Evolutionary conservation across 2,113 vertebrate species (phyloP).

Genomic region (Vulpes vulpes): DNA sequence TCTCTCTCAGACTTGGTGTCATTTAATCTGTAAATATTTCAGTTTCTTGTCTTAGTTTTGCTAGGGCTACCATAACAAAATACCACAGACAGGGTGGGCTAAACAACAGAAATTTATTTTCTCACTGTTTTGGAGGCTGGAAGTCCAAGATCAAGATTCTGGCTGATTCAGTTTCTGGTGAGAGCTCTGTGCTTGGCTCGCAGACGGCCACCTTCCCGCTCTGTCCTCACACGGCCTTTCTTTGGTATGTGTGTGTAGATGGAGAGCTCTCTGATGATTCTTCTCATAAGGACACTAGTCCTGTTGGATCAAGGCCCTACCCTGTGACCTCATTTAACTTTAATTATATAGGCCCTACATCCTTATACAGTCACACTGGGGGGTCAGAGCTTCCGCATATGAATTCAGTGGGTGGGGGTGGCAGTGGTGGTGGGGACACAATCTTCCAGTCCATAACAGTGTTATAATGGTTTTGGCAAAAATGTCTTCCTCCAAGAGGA

Average conservation of each 20-base stretch:
- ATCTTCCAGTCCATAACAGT: neutral
- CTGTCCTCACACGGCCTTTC: too few relatives aligned
- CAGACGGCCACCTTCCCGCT: fast-evolving
- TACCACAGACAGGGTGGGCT: neutral
- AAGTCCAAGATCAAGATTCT: neutral
- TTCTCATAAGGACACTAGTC: neutral
- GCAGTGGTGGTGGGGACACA: too few relatives aligned
- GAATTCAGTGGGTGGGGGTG: neutral
- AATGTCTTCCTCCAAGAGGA: neutral
- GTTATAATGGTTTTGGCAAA: neutral
- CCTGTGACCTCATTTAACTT: neutral
- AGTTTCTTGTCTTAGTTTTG: neutral
- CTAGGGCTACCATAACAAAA: neutral
- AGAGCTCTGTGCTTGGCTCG: neutral
- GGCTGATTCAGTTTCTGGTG: neutral
- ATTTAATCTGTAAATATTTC: neutral
- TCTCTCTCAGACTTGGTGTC: neutral
- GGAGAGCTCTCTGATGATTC: too few relatives aligned
- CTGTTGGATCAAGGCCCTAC: neutral
- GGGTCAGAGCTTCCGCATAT: neutral
- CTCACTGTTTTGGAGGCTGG: neutral
- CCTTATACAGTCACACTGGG: neutral
- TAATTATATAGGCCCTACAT: neutral
- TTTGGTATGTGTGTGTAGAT: fast-evolving
- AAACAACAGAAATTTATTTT: neutral